Evolutionary conservation across 2,113 vertebrate species (phyloP), one percentile per base, ranked within the genome.

Genomic region (Campylorhamphus procurvoides): DNA sequence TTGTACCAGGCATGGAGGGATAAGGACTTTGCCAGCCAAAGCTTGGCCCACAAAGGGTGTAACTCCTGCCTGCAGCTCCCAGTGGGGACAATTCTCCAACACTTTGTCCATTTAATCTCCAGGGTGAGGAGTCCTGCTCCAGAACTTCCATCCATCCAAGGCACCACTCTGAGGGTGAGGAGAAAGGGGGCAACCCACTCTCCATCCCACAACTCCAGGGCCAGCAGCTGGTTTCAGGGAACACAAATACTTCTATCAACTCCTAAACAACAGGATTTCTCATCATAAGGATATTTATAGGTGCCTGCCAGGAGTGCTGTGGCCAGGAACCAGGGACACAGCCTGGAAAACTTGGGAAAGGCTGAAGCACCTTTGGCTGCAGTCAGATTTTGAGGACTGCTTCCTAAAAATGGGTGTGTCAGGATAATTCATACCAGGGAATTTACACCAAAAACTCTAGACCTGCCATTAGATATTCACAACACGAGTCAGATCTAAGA

Each of bases 1-100:
- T 10, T 2, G 1, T 12, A 10, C 12, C 33, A 71, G 15, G 29
- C 12, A 12, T 0, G 3, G 44, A 69, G 35, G 14, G 14, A 5
- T 3, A 5, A 94, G 4, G 29, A 13, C 35, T 75, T 74, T 4
- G 8, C n/a, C 71, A 58, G 3, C 39, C 42, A 73, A 31, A 64
- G 7, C 3, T 0, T 76, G 71, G 31, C 53, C 60, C 49, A 46
- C 5, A 8, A 17, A 14, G 35, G 44, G 8, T 2, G 9, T 0
- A 18, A 14, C 5, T 25, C 1, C 1, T 2, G 12, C 35, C 46
- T 44, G 39, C 56, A 75, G 49, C 53, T 76, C 35, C 50, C 58
- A 9, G 14, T 1, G 12, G 29, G 31, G 67, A 82, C 7, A 52
- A 8, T 15, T 28, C 28, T 40, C 49, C 28, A 35, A 42, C 0